These are phyloP conservation scores for Epinotia brunnichana DNA, from an alignment of 2,888 invertebrate genomes.

Conservation along the genomic window DNA sequence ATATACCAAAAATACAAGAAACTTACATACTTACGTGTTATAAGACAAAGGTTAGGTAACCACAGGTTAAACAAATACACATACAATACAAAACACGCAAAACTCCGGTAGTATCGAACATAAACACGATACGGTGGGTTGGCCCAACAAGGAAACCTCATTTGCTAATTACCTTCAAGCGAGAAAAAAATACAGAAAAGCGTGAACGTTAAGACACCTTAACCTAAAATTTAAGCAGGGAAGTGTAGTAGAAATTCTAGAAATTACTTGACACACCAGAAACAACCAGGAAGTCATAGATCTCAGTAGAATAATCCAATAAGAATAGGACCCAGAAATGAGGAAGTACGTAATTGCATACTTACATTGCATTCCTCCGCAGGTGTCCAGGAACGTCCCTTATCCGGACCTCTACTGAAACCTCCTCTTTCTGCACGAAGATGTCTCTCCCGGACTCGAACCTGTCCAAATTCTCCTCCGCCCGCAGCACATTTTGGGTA, in stretches of 20 bases:
- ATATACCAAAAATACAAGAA: not conserved
- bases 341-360: constrained; percentile 21
- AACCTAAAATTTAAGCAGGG: constrained; percentile 15
- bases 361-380: constrained; percentile 39
- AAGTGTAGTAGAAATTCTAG: not conserved
- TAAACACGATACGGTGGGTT: constrained; percentile 31
- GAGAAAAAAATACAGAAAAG: constrained; percentile 36
- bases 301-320: constrained; percentile 14
- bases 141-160: constrained; percentile 38
- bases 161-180: constrained; percentile 42
- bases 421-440: constrained; percentile 80
- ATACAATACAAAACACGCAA: constrained; percentile 27
- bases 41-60: constrained; percentile 2
- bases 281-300: constrained; percentile 15
- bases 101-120: constrained; percentile 19
- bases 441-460: constrained; percentile 76
- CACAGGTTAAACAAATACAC: constrained; percentile 28
- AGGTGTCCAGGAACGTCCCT: constrained; percentile 18
- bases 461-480: constrained; percentile 74
- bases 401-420: constrained; percentile 49
- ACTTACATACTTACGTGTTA: not conserved
- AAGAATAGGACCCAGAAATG: constrained; percentile 16
- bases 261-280: not conserved
- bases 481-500: constrained; percentile 79
- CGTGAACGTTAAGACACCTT: constrained; percentile 6